A percentile compares a stretch with the other conserved stretches of the same genome.
phyloP scores from a whole-genome alignment of 2,888 invertebrate genomes.

The Coleophora flavipennella region DNA sequence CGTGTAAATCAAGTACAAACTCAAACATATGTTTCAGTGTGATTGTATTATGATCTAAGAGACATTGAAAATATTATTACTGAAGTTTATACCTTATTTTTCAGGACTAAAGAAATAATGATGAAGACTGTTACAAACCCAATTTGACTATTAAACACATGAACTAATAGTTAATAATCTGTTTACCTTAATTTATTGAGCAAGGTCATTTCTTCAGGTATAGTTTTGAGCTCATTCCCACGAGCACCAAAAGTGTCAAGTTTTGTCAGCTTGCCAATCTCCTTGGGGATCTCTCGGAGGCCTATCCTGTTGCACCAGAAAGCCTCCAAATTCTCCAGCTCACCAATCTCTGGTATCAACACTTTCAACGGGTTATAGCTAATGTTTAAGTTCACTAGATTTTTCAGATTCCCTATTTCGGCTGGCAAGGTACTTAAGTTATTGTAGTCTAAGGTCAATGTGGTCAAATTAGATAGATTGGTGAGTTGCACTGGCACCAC shows the following conservation, averaged over 20 bases:
- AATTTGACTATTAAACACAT: too few relatives aligned
- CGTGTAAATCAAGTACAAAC: too few relatives aligned
- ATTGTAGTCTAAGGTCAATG: constrained; percentile 78
- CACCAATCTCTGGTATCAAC: constrained; percentile 74
- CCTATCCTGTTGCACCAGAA: constrained; percentile 78
- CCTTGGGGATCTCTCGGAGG: constrained; percentile 70
- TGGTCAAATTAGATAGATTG: constrained; percentile 70
- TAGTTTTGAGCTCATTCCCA: constrained; percentile 70
- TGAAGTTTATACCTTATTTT: too few relatives aligned
- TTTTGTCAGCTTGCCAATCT: constrained; percentile 72
- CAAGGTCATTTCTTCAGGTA: constrained; percentile 73
- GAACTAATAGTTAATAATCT: not conserved
- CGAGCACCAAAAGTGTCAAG: constrained; percentile 78
- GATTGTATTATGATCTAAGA: too few relatives aligned
- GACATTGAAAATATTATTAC: too few relatives aligned
- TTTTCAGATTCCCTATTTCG: constrained; percentile 72
- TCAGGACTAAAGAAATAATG: too few relatives aligned
- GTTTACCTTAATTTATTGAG: constrained; percentile 69
- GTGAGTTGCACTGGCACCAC: constrained; percentile 61
- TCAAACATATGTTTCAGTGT: too few relatives aligned
- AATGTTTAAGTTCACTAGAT: constrained; percentile 75
- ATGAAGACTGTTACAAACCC: too few relatives aligned
- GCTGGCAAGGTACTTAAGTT: constrained; percentile 72
- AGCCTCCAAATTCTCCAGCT: constrained; percentile 73
- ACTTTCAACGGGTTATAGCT: constrained; percentile 76